phyloP scores from a whole-genome alignment of 2,797 vertebrate genomes.

The Alcedo atthis region DNA sequence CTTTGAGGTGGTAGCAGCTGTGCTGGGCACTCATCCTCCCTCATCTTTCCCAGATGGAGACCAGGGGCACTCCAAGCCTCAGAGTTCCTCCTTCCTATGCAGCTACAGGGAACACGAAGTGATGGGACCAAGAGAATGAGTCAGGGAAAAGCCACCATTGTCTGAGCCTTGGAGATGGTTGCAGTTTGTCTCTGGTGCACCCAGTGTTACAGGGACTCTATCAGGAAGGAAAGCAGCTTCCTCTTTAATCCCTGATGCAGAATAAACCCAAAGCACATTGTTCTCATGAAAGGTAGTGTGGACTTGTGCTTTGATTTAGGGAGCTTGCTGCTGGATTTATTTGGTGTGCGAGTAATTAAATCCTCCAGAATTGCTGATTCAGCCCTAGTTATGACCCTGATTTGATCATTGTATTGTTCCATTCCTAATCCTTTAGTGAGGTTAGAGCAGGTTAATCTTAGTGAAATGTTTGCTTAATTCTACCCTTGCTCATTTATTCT shows the following conservation, averaged over 20 bases:
- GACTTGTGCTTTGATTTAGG: slow-evolving; percentile 7
- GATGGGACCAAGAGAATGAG: not conserved
- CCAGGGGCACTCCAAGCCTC: not conserved
- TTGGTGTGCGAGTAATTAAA: slow-evolving; percentile 31
- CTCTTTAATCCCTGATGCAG: not conserved
- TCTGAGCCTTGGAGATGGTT: not conserved
- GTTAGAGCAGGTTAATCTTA: slow-evolving; percentile 36
- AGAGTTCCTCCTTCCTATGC: not conserved
- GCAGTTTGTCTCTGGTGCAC: rapidly evolving
- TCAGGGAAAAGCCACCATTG: not conserved
- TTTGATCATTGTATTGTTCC: slow-evolving; percentile 35
- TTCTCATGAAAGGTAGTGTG: not conserved
- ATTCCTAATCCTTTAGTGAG: slow-evolving; percentile 20
- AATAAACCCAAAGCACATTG: not conserved
- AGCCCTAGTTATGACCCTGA: slow-evolving; percentile 26
- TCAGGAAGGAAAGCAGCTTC: not conserved
- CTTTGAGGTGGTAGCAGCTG: not conserved
- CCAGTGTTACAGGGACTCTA: not conserved
- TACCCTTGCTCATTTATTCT: not conserved
- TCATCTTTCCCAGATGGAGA: not conserved
- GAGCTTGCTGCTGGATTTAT: not conserved
- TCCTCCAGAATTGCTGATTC: slow-evolving; percentile 18
- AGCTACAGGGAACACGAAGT: not conserved
- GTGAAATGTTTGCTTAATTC: slow-evolving; percentile 52
- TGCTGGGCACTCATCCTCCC: rapidly evolving